Percentiles rank a stretch among this genome's conserved stretches.
phyloP scores from a whole-genome alignment of 2,113 vertebrate genomes.

The Melanostigma gelatinosum region DNA sequence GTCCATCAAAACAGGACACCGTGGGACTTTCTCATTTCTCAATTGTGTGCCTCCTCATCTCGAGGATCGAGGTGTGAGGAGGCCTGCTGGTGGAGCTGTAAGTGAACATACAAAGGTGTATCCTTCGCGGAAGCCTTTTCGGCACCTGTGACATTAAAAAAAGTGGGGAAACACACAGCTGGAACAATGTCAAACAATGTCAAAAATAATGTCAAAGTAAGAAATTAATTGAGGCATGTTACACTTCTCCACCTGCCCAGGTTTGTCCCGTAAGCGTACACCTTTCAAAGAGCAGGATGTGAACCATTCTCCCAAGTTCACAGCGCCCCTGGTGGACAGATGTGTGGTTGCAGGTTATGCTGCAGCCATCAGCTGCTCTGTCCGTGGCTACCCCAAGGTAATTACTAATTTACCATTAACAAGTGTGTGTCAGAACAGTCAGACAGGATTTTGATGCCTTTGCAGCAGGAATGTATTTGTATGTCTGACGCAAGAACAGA shows the following conservation, averaged over 20 bases:
- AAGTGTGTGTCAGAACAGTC: constrained; percentile 27
- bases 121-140: no score
- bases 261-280: constrained; percentile 64
- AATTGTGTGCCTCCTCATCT: no score
- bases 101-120: no score
- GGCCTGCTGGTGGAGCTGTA: no score
- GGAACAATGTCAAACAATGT: no score
- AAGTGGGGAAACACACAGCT: no score
- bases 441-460: constrained; percentile 51
- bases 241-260: constrained; percentile 64
- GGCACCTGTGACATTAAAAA: no score
- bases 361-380: constrained; percentile 88
- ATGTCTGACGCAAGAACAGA: constrained; percentile 58
- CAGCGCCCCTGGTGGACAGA: constrained; percentile 86
- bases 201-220: no score
- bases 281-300: constrained; percentile 86
- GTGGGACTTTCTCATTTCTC: no score
- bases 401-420: neutral
- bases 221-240: neutral
- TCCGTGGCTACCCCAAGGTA: constrained; percentile 90
- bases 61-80: no score
- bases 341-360: constrained; percentile 88
- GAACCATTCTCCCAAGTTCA: constrained; percentile 85
- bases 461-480: constrained; percentile 53
- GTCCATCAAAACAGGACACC: neutral